phyloP scores from a whole-genome alignment of 1,140 invertebrate species.

The Drosophila paulistorum region DNA sequence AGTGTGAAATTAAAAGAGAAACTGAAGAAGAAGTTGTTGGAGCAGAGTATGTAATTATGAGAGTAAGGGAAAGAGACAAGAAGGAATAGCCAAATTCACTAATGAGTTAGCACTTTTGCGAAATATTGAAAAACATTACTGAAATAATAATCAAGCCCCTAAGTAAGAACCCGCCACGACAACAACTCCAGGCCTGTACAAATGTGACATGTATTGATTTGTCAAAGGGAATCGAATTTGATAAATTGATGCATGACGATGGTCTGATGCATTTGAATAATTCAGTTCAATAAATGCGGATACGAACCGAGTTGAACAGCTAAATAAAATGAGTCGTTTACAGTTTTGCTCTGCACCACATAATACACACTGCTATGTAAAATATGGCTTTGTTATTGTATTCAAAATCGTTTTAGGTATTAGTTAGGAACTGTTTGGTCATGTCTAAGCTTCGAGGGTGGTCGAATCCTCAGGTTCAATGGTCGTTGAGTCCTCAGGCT shows the following conservation, averaged over 20 bases:
- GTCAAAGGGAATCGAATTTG: conserved; percentile 58
- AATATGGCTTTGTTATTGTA: background rate
- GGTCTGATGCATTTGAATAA: conserved; percentile 40
- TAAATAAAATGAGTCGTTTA: background rate
- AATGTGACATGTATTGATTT: conserved; percentile 63
- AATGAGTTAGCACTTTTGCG: too few species aligned
- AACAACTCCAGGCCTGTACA: too few species aligned
- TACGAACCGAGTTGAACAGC: background rate
- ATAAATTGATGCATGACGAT: conserved; percentile 62
- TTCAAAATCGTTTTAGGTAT: background rate
- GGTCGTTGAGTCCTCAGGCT: background rate
- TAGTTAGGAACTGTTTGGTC: background rate
- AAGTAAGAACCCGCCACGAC: too few species aligned
- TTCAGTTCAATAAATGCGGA: conserved; percentile 7
- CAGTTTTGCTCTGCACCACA: background rate
- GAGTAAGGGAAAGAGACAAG: too few species aligned
- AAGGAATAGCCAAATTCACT: too few species aligned
- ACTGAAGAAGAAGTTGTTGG: too few species aligned
- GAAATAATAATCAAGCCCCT: too few species aligned
- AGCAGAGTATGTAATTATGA: too few species aligned
- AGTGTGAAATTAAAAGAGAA: too few species aligned
- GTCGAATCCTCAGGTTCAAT: background rate
- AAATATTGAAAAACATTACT: too few species aligned
- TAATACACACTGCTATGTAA: background rate
- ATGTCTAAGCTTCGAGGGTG: background rate